Percentiles rank a stretch among this genome's conserved stretches.
phyloP scores from a whole-genome alignment of 2,888 invertebrate species.

The Thereva unica region DNA sequence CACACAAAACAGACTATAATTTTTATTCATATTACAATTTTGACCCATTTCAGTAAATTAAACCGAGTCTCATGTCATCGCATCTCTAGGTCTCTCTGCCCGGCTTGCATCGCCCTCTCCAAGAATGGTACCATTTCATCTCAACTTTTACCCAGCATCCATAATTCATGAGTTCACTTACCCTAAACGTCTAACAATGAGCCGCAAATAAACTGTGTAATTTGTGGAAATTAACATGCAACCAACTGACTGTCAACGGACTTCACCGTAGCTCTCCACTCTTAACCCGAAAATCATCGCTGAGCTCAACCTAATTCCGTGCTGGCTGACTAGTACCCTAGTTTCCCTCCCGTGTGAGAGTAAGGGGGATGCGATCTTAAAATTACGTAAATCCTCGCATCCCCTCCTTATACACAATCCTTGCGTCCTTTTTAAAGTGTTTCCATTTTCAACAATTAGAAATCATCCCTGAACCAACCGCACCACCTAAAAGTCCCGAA shows the following conservation, averaged over 20 bases:
- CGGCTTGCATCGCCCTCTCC: background rate
- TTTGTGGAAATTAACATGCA: slow-evolving; percentile 33
- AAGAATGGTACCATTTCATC: slow-evolving; percentile 10
- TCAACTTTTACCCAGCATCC: slow-evolving; percentile 6
- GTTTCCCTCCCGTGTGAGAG: background rate
- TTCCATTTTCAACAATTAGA: too few relatives aligned
- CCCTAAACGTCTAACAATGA: slow-evolving; percentile 33
- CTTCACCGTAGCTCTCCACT: slow-evolving; percentile 2
- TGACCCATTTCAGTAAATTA: slow-evolving; percentile 22
- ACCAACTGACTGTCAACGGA: slow-evolving; percentile 23
- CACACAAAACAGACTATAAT: background rate
- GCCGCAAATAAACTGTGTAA: slow-evolving; percentile 35
- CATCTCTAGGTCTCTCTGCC: background rate
- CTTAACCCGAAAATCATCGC: slow-evolving; percentile 6
- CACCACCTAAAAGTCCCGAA: too few relatives aligned
- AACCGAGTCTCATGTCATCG: background rate
- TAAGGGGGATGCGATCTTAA: too few relatives aligned
- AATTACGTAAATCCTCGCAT: too few relatives aligned
- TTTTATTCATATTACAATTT: slow-evolving; percentile 25
- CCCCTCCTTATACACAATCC: too few relatives aligned
- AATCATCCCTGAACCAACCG: too few relatives aligned
- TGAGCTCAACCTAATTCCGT: background rate
- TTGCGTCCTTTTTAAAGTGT: too few relatives aligned
- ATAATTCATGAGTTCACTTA: slow-evolving; percentile 34
- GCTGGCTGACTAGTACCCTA: background rate